Conservation (phyloP, 2,113 vertebrate genomes). For the Vombatus ursinus region DNA sequence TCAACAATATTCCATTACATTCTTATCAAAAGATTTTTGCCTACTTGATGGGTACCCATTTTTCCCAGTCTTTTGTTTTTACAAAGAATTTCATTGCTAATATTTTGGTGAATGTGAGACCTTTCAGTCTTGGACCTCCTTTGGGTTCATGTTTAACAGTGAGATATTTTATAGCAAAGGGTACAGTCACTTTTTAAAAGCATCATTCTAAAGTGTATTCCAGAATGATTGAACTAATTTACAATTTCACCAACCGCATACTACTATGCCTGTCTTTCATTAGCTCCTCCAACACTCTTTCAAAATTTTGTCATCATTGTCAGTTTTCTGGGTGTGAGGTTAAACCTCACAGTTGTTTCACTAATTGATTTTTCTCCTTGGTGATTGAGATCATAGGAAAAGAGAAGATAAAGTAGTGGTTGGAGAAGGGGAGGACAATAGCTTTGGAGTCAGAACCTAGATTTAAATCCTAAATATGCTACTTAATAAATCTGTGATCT, state of each 20-base stretch:
- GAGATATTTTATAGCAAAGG: background rate
- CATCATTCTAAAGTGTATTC: background rate
- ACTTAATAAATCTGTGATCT: background rate
- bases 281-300: background rate
- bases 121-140: background rate
- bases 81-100: background rate
- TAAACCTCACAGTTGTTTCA: background rate
- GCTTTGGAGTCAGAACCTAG: background rate
- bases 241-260: background rate
- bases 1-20: background rate
- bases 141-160: background rate
- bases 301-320: background rate
- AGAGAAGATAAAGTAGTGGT: background rate
- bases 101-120: background rate
- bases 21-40: background rate
- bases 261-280: background rate
- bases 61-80: background rate
- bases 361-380: background rate
- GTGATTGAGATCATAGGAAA: constrained; percentile 5
- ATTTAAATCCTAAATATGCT: background rate
- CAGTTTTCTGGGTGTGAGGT: background rate
- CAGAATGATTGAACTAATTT: background rate
- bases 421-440: background rate
- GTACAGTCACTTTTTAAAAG: background rate
- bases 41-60: background rate